A percentile compares a stretch with the other conserved stretches of the same genome.
Conservation (phyloP, 2,113 vertebrate genomes). For the Atlantisia rogersi region DNA sequence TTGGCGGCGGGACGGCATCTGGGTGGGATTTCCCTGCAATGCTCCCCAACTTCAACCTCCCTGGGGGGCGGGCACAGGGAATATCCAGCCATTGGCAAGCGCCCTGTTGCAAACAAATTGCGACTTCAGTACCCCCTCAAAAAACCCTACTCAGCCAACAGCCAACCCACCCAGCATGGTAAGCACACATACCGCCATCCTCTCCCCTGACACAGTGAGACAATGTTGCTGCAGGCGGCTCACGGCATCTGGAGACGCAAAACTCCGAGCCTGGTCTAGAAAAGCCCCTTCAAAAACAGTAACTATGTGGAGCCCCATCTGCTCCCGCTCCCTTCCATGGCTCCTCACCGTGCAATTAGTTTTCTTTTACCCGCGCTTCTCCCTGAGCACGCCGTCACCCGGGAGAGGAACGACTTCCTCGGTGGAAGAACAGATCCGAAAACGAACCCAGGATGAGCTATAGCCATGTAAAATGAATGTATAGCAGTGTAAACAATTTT, state of each 20-base stretch:
- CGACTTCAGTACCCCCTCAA: too few species aligned
- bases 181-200: too few species aligned
- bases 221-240: too few species aligned
- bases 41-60: background rate
- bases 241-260: too few species aligned
- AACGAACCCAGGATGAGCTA: slow-evolving; percentile 73
- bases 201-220: too few species aligned
- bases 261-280: background rate
- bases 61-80: background rate
- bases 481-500: slow-evolving; percentile 81
- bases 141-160: too few species aligned
- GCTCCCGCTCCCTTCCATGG: slow-evolving; percentile 64
- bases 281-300: background rate
- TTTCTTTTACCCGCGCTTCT: slow-evolving; percentile 55
- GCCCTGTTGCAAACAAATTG: too few species aligned
- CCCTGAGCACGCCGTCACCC: slow-evolving; percentile 43
- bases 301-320: background rate
- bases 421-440: slow-evolving; percentile 51
- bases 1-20: background rate
- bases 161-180: too few species aligned
- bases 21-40: background rate
- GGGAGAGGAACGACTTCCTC: slow-evolving; percentile 55
- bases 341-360: slow-evolving; percentile 64
- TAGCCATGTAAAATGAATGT: slow-evolving; percentile 66
- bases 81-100: too few species aligned